Base-by-base conservation (phyloP, 1,140 invertebrate genomes). In the Calycopis cecrops region DNA sequence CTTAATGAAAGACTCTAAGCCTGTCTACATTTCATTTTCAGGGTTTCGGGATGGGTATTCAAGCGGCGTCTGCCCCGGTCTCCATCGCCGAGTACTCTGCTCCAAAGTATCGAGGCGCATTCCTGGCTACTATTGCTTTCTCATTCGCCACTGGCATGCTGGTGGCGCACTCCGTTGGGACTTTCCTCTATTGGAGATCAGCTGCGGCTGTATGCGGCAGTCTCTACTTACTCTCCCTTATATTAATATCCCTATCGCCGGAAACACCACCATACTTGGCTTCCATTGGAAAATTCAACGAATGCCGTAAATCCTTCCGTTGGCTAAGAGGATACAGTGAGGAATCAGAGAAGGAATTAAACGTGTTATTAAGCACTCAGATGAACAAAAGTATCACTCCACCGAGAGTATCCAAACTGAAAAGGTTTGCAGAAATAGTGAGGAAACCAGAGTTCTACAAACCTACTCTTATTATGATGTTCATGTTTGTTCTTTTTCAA, bases 131-230 rank as follows among this genome's bases (percentile, higher is more conserved):
- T 18, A 87, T 87, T 14, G 84, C 84, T 6, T 82, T 85, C 59
- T 84, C 84, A 8, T 85, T 85, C 52, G 77, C 80, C n/a, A 75
- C 74, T 3, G 84, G 84, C 9, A 87, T 87, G 79, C 57, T 87
- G 6, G 57, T 82, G 1, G 79, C 81, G 0, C 84, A 87, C 40
- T 56, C 79, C 57, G 82, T 87, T 38, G 84, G 84, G 0, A 82
- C 76, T 7, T 6, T 87, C 0, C 59, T 85, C 1, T 84, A 81
- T 58, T 87, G 84, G 84, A 65, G 81, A 57, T 28, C 76, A 38
- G 79, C 84, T 33, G 81, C 63, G 0, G n/a, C 85, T 3, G 81
- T 69, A 18, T 85, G 81, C 48, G 81, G 79, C 4, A 78, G 76
- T 44, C 74, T 66, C 37, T 85, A 85, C 55, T 64, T 58, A 6